Conservation (phyloP, 2,888 invertebrate genomes). For the Adineta ricciae region DNA sequence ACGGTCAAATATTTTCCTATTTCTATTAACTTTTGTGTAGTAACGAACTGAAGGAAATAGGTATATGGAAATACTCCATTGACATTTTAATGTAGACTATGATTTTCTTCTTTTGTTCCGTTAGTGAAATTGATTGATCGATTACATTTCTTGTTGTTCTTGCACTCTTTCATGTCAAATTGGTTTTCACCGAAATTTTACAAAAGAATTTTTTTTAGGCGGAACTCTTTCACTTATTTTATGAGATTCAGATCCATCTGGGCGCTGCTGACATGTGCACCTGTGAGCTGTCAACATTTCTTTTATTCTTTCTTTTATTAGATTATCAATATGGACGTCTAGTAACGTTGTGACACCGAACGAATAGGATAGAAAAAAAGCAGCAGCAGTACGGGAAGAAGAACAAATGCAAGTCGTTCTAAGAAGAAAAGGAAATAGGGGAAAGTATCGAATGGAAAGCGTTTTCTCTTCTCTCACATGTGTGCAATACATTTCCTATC, state of each 20-base stretch:
- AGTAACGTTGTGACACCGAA: neutral
- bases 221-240: neutral
- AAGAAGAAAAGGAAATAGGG: neutral
- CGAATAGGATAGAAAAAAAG: neutral
- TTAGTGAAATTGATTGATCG: neutral
- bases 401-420: no score
- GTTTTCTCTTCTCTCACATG: neutral
- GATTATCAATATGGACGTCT: neutral
- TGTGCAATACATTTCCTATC: neutral
- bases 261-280: neutral
- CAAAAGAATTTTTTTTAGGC: neutral
- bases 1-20: neutral
- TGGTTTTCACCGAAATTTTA: neutral
- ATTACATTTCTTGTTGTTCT: neutral
- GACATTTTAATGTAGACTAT: no score
- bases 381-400: neutral
- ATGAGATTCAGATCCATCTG: neutral
- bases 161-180: no score
- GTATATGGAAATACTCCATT: no score
- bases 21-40: no score
- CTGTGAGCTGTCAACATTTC: neutral
- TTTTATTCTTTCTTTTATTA: neutral
- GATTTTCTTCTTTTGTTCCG: neutral
- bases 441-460: constrained; percentile 8
- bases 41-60: no score